phyloP scores from a whole-genome alignment of 2,113 vertebrate species.

The Odocoileus virginianus region DNA sequence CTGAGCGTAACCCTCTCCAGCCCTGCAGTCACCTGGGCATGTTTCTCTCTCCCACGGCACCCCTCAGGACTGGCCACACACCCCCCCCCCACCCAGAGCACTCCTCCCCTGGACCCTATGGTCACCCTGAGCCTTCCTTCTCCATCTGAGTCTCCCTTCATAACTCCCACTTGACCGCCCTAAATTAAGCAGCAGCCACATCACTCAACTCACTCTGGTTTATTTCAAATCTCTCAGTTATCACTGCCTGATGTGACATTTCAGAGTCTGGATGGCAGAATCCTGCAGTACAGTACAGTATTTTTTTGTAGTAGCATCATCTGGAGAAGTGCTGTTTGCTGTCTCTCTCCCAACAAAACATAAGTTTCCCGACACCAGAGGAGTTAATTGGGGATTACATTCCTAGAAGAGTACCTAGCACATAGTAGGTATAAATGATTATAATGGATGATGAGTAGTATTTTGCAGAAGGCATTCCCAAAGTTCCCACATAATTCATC shows the following conservation, averaged over 20 bases:
- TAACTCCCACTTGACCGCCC: rapidly evolving
- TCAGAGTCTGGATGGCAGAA: not conserved
- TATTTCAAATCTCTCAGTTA: not conserved
- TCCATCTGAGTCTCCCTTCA: rapidly evolving
- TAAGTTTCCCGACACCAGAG: not conserved
- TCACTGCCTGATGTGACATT: rapidly evolving
- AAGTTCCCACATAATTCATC: not conserved
- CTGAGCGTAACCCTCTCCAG: rapidly evolving
- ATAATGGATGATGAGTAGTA: not conserved
- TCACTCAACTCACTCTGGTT: not conserved
- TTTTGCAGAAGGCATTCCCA: not conserved
- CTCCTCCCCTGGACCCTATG: not conserved
- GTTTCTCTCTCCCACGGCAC: rapidly evolving
- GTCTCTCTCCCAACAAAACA: not conserved
- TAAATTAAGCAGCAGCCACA: not conserved
- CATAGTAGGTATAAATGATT: rapidly evolving
- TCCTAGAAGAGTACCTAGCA: not conserved
- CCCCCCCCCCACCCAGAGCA: no score
- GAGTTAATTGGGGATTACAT: rapidly evolving
- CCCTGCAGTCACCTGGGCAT: no score
- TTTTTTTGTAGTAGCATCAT: rapidly evolving
- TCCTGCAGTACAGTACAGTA: rapidly evolving
- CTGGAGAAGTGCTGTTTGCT: rapidly evolving
- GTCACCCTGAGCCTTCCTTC: not conserved
- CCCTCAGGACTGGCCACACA: not conserved